Base-by-base conservation (phyloP, 2,113 vertebrate species). In the Coreoperca whiteheadi region DNA sequence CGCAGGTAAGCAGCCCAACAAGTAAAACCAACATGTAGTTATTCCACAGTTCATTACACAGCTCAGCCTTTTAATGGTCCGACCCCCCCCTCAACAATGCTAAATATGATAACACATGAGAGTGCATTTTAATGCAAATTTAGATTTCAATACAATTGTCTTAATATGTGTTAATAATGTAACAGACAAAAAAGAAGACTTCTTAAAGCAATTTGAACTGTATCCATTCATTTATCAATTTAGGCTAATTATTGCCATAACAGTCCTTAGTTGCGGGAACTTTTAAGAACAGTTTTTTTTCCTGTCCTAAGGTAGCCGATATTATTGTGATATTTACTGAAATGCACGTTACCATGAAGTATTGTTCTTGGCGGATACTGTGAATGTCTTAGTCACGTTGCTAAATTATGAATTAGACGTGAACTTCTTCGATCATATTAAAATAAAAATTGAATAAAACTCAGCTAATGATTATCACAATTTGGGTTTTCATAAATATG, bases 1-100 rank as follows among this genome's bases (percentile, higher is more conserved):
- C 25, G 2, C 82, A 84, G 77, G 85, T 88, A 69, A 37, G 21
- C 7, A 10, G 34, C 46, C 20, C 23, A 21, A 0, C 25, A 5
- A 3, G 20, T 8, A 4, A 8, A 28, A 48, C 15, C 6, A 32
- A 6, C 16, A 28, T 8, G 3, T 12, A 43, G 28, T 28, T 2
- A 20, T 41, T 57, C 8, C 39, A 41, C 8, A 41, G 9, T 2
- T 37, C 0, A n/a, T 23, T 4, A 3, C 37, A n/a, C 2, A 28
- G 20, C 14, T 21, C 20, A 23, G n/a, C 3, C 32, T 21, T 46
- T 51, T 50, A 4, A 21, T 23, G 1, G 48, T 28, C 20, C 4
- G n/a, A 11, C 34, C 34, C 18, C 25, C 7, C 0, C 10, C 0
- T 30, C 8, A 28, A 12, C 7, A 1, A 8, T 32, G 20, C 14